Conservation (phyloP, 2,113 vertebrate genomes). For the Calonectris borealis region DNA sequence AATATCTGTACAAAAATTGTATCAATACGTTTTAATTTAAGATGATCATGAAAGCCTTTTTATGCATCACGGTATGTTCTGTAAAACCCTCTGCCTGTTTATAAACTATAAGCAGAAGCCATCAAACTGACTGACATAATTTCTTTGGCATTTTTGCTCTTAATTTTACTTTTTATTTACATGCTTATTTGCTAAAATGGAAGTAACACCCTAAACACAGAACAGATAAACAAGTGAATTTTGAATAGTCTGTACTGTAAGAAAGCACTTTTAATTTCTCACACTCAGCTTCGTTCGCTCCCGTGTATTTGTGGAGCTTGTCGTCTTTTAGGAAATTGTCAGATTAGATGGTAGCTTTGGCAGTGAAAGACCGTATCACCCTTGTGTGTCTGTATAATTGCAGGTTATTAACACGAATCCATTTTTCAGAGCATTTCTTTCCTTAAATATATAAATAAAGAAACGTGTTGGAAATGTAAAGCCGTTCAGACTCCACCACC, state of each 20-base stretch:
- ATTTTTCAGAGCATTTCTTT: background rate
- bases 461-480: rapidly evolving
- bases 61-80: background rate
- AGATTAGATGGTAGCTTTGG: background rate
- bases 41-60: background rate
- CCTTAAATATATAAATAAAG: background rate
- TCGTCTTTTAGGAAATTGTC: background rate
- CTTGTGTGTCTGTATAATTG: background rate
- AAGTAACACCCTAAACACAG: background rate
- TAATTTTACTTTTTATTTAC: background rate
- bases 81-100: background rate
- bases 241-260: background rate
- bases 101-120: background rate
- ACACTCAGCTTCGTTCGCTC: background rate
- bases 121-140: background rate
- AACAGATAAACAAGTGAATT: background rate
- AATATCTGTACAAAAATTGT: background rate
- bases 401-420: background rate
- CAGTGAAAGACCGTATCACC: background rate
- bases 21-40: background rate
- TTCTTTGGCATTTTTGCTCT: background rate
- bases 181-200: background rate
- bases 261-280: background rate
- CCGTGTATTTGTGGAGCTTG: rapidly evolving
- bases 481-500: rapidly evolving